Evolutionary conservation across 2,113 vertebrate genomes (phyloP).

Genomic region (Rhinolophus sinicus): DNA sequence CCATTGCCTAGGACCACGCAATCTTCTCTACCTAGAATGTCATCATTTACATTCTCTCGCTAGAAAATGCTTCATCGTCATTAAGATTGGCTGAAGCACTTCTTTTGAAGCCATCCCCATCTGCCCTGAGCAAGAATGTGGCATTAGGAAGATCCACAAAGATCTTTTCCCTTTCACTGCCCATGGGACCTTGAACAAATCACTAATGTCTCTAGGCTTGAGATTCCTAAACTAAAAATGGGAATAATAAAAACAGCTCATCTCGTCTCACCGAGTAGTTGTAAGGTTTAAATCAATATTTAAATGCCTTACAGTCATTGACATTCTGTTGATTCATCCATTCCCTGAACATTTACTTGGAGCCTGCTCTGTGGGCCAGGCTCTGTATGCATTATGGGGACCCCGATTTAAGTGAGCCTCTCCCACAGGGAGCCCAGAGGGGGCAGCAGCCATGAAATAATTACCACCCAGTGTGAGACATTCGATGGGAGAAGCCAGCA

Average conservation of each 20-base stretch:
- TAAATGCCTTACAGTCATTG: background rate
- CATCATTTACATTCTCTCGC: background rate
- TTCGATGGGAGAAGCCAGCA: fast-evolving
- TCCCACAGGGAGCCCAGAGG: background rate
- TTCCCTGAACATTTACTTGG: background rate
- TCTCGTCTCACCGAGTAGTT: background rate
- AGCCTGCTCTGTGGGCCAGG: background rate
- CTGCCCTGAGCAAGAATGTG: background rate
- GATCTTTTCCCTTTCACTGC: background rate
- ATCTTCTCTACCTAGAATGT: background rate
- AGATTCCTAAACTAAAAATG: background rate
- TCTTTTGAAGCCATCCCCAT: background rate
- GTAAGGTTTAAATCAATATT: slow-evolving; percentile 15
- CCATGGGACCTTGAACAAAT: background rate
- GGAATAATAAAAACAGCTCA: background rate
- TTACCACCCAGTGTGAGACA: background rate
- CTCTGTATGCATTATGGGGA: background rate
- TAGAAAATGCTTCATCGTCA: background rate
- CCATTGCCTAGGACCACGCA: background rate
- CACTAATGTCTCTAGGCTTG: background rate
- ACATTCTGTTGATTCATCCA: background rate
- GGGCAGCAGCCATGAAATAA: background rate
- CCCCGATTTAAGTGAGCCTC: background rate
- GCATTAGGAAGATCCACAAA: background rate
- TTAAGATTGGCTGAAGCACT: background rate